These are phyloP conservation scores for Ptychodera flava DNA, from an alignment of 35 echinoderm and acorn worm species.

Conservation along the genomic window DNA sequence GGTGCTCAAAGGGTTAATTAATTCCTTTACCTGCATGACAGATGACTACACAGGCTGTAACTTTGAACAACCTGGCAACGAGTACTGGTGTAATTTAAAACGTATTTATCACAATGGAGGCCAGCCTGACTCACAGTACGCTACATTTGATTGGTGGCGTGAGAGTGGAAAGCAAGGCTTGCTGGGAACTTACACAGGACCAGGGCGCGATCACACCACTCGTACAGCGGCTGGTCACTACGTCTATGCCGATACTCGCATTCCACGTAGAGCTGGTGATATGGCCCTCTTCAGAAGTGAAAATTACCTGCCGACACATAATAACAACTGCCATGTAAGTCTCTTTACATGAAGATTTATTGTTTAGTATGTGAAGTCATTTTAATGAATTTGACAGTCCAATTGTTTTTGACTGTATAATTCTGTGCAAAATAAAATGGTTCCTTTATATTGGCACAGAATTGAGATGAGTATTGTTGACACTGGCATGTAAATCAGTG, in stretches of 20 bases:
- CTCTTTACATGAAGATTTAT: constrained; percentile 12
- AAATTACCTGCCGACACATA: not conserved
- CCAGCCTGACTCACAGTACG: constrained; percentile 25
- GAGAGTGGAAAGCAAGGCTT: constrained; percentile 24
- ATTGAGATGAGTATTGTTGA: no score
- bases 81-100: not conserved
- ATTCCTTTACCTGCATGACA: no score
- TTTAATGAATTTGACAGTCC: no score
- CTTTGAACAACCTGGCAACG: not conserved
- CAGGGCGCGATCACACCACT: not conserved
- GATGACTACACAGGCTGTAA: not conserved
- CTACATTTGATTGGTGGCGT: constrained; percentile 43
- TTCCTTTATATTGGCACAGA: no score
- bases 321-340: constrained; percentile 16
- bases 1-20: not conserved
- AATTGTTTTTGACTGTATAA: no score
- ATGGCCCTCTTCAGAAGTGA: not conserved
- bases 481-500: no score
- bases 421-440: no score
- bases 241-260: not conserved
- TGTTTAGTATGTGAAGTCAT: constrained; percentile 35
- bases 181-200: not conserved
- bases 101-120: not conserved
- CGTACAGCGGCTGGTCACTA: not conserved
- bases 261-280: not conserved